Percentiles rank a stretch among this genome's conserved stretches.
Evolutionary conservation across 2,113 vertebrate genomes (phyloP).

Genomic region (Danionella cerebrum): DNA sequence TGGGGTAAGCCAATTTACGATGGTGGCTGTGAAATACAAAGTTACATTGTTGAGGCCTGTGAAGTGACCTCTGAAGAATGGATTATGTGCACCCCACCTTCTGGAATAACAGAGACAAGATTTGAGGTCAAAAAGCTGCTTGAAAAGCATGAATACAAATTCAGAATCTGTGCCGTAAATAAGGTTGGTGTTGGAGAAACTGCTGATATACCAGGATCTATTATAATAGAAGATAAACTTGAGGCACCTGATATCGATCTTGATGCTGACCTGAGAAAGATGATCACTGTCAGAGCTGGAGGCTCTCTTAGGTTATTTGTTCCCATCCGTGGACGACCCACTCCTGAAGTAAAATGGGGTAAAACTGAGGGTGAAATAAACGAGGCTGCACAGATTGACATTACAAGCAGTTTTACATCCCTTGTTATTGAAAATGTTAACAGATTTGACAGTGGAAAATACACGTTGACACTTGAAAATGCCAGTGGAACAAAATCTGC

Average conservation of each 20-base stretch:
- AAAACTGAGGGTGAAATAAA: slow-evolving; percentile 89
- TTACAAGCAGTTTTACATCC: slow-evolving; percentile 85
- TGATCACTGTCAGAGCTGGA: slow-evolving; percentile 89
- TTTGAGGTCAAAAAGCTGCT: slow-evolving; percentile 82
- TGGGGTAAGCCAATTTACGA: slow-evolving; percentile 98
- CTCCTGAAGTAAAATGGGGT: slow-evolving; percentile 93
- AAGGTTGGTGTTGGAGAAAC: slow-evolving; percentile 93
- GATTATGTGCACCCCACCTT: slow-evolving; percentile 87
- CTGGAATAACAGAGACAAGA: slow-evolving; percentile 79
- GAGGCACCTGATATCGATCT: slow-evolving; percentile 93
- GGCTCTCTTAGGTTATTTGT: slow-evolving; percentile 88
- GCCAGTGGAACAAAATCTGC: slow-evolving; percentile 88
- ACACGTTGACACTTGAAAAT: slow-evolving; percentile 88
- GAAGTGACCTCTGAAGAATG: slow-evolving; percentile 81
- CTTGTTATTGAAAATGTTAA: slow-evolving; percentile 93
- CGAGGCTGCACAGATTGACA: slow-evolving; percentile 85
- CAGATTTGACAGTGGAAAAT: slow-evolving; percentile 92
- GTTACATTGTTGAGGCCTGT: slow-evolving; percentile 89
- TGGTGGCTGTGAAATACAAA: slow-evolving; percentile 93
- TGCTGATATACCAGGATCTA: slow-evolving; percentile 79
- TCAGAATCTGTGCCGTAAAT: slow-evolving; percentile 93
- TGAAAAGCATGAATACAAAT: slow-evolving; percentile 94
- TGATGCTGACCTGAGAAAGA: slow-evolving; percentile 89
- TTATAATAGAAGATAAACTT: slow-evolving; percentile 85
- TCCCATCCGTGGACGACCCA: slow-evolving; percentile 88